Evolutionary conservation across 1,140 invertebrate genomes (phyloP), one percentile per base, ranked within the genome.

Genomic region (Procambarus virginalis): DNA sequence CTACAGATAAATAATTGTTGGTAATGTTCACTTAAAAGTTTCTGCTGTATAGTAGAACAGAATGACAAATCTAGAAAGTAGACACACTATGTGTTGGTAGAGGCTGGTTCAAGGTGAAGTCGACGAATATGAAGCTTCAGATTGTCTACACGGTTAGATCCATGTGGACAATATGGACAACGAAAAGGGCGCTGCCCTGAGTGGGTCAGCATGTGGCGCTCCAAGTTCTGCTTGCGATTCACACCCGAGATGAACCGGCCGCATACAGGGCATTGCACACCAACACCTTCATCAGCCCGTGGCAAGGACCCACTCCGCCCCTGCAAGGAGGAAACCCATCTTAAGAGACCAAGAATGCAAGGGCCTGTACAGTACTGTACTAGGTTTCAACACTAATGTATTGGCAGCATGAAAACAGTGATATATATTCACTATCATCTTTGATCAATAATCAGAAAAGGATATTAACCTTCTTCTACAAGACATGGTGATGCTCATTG

Each of bases 151-250:
- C 91, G 51, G 64, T 91, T 91, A 83, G 91, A 91, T 34, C 91
- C 86, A 75, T 91, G 91, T 14, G 96, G 95, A 93, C 97, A 98
- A 91, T 96, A 95, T 92, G 95, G 95, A 94, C 97, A 98, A 92
- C 96, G 96, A 93, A 96, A 97, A 3, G 96, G 96, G 2, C 96
- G 94, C 92, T 97, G 96, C 2, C 96, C 96, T 3, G 96, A 96
- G 93, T 97, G 96, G 0, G 96, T 95, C 58, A 97, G 93, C 86
- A 96, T 95, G 94, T 97, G 96, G 1, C 96, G 95, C 92, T 97
- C 96, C 92, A 97, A 93, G 70, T 91, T 89, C 86, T 89, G 81
- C 75, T 89, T 91, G 77, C 86, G 88, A 70, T 89, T 89, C 70
- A 89, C 88, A 34, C 86, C 89, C 17, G 75, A 84, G 80, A 89